Evolutionary conservation across 2,113 vertebrate genomes (phyloP), one percentile per base, ranked within the genome.

Genomic region (Sceloporus undulatus): DNA sequence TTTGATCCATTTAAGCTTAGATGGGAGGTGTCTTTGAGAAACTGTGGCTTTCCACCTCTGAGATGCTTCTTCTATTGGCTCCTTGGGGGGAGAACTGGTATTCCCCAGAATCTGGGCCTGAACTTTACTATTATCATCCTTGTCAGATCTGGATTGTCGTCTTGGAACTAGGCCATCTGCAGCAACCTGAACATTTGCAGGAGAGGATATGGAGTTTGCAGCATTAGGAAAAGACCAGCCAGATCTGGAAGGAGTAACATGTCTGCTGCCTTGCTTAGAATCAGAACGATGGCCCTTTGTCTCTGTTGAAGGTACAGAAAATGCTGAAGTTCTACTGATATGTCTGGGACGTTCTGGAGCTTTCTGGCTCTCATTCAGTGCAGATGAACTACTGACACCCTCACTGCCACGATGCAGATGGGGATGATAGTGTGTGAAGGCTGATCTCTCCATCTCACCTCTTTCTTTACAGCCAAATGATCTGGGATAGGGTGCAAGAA

Each of bases 211-310:
- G 5, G 84, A 65, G 48, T 74, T 82, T 14, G 21, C 0, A 9
- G 29, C 23, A 40, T 70, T 56, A 4, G 66, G 40, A 65, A 91
- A 75, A 18, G 93, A 78, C 79, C 89, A 91, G 71, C 84, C 78
- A 29, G 92, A 75, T 89, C 78, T 89, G 82, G 88, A 78, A 11
- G 92, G 59, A 79, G 40, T 86, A 52, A 90, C 66, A 79, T 91
- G 59, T 87, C 93, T 95, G 83, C 92, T 29, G 23, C 94, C 94
- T 86, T 91, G 92, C 56, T 93, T 95, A 85, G 90, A 79, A 66
- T 94, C 93, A 19, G 48, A 21, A 59, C 79, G 87, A 38, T 87
- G 94, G 82, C 84, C 94, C 9, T 85, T 94, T 11, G 9, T 38
- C 77, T 92, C 96, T 40, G 86, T 0, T 0, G 85, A 52, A 13